Evolutionary conservation across 2,797 vertebrate genomes (phyloP).

Genomic region (Rhynchotus rufescens): DNA sequence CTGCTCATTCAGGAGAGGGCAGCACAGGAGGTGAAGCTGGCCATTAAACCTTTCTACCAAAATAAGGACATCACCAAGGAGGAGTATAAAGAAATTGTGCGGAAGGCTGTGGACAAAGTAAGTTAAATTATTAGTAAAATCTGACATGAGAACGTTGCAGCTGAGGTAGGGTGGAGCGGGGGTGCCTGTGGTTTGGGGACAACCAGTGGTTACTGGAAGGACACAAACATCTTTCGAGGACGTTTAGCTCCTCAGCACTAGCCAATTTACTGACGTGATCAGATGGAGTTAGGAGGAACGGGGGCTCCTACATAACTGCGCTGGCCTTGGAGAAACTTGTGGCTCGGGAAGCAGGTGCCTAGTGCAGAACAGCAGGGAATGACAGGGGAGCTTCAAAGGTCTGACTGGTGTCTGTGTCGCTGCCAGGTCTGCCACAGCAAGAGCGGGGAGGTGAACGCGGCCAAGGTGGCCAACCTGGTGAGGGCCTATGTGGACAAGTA

Average conservation of each 20-base stretch:
- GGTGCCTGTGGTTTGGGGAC: not conserved
- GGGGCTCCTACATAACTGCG: not conserved
- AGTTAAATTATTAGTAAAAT: constrained; percentile 24
- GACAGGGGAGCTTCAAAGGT: not conserved
- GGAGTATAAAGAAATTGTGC: constrained; percentile 97
- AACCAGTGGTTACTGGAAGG: not conserved
- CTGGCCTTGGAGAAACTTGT: not conserved
- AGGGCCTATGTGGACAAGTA: constrained; percentile 99
- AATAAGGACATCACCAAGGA: constrained; percentile 99
- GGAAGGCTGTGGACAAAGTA: constrained; percentile 98
- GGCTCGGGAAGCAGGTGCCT: not conserved
- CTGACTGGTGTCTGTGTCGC: not conserved
- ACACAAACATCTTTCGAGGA: not conserved
- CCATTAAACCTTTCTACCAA: constrained; percentile 98
- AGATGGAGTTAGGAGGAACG: not conserved
- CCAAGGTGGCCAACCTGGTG: constrained; percentile 96
- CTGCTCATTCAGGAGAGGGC: constrained; percentile 94
- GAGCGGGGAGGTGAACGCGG: constrained; percentile 96
- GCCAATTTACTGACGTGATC: not conserved
- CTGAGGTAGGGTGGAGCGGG: not conserved
- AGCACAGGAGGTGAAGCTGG: constrained; percentile 92
- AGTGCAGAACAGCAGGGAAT: not conserved
- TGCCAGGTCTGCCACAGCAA: constrained; percentile 95
- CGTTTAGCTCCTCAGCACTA: not conserved
- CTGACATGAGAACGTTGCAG: fast-evolving